Percentiles rank a stretch among this genome's conserved stretches.
Conservation (phyloP, 1,140 invertebrate species). For the Dryas iulia region DNA sequence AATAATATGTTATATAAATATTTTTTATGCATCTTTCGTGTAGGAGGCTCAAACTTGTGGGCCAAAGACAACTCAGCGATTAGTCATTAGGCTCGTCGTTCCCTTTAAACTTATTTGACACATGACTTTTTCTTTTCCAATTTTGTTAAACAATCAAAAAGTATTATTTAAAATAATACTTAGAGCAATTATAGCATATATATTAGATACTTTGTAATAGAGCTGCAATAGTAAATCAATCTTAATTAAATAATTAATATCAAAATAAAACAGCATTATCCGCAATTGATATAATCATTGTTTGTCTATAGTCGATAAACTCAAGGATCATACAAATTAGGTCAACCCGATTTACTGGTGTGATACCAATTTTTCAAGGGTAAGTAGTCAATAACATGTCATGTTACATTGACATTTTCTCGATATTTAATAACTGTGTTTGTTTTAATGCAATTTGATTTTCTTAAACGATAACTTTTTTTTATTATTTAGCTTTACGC, state of each 20-base stretch:
- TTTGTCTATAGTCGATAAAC: slow-evolving; percentile 64
- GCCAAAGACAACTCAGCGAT: too few species aligned
- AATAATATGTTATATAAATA: too few species aligned
- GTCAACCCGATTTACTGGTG: slow-evolving; percentile 64
- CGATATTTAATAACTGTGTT: background rate
- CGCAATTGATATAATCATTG: slow-evolving; percentile 40
- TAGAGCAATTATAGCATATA: background rate
- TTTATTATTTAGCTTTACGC: too few species aligned
- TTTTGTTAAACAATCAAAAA: background rate
- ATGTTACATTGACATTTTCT: slow-evolving; percentile 41
- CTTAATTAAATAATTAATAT: slow-evolving; percentile 15
- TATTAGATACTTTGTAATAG: background rate
- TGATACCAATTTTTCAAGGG: slow-evolving; percentile 67
- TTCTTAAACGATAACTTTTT: background rate
- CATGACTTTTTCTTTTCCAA: too few species aligned
- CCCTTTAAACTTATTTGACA: too few species aligned
- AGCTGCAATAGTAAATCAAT: background rate
- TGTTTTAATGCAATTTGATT: background rate
- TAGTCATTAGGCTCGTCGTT: too few species aligned
- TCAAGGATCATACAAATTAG: slow-evolving; percentile 70
- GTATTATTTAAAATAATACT: background rate
- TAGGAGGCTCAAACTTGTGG: too few species aligned
- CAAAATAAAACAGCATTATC: slow-evolving; percentile 23
- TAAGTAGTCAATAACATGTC: slow-evolving; percentile 55
- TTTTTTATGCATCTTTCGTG: too few species aligned